Conservation (phyloP, 2,113 vertebrate species). For the Gambusia affinis region DNA sequence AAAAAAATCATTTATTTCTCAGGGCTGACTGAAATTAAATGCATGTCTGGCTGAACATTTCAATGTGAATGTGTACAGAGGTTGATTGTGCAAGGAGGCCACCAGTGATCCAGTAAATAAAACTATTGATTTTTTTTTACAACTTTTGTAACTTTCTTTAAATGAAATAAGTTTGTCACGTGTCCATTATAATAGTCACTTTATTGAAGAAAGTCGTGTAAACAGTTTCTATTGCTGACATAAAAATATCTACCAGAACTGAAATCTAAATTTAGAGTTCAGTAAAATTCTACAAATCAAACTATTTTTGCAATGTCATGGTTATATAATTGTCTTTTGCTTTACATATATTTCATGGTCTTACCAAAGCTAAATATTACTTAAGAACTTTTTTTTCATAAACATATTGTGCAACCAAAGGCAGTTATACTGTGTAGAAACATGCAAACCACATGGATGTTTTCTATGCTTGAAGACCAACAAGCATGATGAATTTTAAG, state of each 20-base stretch:
- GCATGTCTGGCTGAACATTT: no score
- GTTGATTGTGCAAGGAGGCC: not conserved
- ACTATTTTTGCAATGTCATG: no score
- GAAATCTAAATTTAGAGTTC: not conserved
- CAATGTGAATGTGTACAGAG: not conserved
- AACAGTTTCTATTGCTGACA: no score
- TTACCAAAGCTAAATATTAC: no score
- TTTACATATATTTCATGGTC: no score
- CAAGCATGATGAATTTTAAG: not conserved
- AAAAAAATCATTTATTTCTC: not conserved
- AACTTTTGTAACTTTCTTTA: not conserved
- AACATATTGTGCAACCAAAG: no score
- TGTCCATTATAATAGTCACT: no score
- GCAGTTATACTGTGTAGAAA: not conserved
- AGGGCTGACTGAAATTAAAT: not conserved
- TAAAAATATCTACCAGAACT: not conserved
- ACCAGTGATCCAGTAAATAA: not conserved
- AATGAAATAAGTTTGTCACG: not conserved
- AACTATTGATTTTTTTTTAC: not conserved
- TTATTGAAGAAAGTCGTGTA: no score
- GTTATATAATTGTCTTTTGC: no score
- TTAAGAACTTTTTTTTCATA: not conserved
- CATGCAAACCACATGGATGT: constrained; percentile 4
- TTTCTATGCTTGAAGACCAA: constrained; percentile 27
- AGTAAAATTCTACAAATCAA: no score